These are phyloP conservation scores for Onchidella celtica DNA, from an alignment of 2,888 invertebrate species.

Conservation along the genomic window DNA sequence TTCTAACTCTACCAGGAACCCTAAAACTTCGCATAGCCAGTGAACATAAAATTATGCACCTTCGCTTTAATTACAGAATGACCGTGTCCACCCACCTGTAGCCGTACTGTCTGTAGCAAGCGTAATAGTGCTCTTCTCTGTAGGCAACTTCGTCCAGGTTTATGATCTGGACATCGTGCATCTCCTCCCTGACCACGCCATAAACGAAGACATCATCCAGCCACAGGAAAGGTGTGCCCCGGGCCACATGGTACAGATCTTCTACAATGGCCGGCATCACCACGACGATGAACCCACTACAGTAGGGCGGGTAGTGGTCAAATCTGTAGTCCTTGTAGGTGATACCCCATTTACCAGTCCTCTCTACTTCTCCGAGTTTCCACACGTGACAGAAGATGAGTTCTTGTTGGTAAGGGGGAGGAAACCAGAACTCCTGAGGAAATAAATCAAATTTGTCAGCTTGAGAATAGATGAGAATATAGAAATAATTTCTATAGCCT, in stretches of 20 bases:
- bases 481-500: too few relatives aligned
- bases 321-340: not conserved
- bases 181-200: conserved; percentile 37
- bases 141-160: conserved; percentile 38
- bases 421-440: conserved; percentile 25
- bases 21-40: too few relatives aligned
- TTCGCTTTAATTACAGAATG: too few relatives aligned
- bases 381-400: conserved; percentile 35
- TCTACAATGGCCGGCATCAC: conserved; percentile 34
- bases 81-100: too few relatives aligned
- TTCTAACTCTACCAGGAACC: too few relatives aligned
- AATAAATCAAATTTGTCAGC: too few relatives aligned
- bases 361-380: conserved; percentile 25
- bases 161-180: conserved; percentile 25
- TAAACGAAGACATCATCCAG: conserved; percentile 44
- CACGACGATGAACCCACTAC: conserved; percentile 43
- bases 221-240: conserved; percentile 26
- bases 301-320: conserved; percentile 32
- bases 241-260: conserved; percentile 32
- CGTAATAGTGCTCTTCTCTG: conserved; percentile 21
- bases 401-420: conserved; percentile 23
- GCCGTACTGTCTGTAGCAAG: conserved; percentile 24
- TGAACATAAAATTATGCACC: too few relatives aligned
- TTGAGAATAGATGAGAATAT: too few relatives aligned
- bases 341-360: conserved; percentile 41